Evolutionary conservation across 2,888 invertebrate genomes (phyloP).

Genomic region (Amphipoea oculea): DNA sequence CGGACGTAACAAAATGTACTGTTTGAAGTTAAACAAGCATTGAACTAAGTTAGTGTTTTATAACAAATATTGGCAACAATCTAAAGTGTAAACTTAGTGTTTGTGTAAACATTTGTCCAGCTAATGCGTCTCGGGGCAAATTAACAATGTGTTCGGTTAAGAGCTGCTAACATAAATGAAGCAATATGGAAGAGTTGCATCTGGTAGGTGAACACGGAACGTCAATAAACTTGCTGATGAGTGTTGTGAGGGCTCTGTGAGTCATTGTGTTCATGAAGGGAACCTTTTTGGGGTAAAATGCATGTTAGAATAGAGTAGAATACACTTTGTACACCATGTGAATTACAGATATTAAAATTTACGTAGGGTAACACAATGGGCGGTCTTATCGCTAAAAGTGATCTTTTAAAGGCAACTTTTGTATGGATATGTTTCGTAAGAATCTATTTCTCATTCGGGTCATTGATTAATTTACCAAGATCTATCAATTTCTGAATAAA

Average conservation of each 20-base stretch:
- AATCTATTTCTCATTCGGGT: background rate
- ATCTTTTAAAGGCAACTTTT: background rate
- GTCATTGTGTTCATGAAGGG: constrained; percentile 7
- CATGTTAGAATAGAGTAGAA: background rate
- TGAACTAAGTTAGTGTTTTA: constrained; percentile 49
- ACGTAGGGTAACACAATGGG: background rate
- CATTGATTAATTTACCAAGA: background rate
- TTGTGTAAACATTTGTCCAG: constrained; percentile 56
- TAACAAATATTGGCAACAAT: constrained; percentile 59
- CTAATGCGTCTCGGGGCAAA: constrained; percentile 61
- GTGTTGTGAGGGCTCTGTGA: constrained; percentile 8
- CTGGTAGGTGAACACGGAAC: constrained; percentile 31
- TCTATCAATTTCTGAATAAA: background rate
- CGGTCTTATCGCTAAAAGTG: background rate
- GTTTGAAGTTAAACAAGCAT: constrained; percentile 55
- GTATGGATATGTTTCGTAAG: background rate
- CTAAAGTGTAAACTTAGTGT: constrained; percentile 48
- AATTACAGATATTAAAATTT: background rate
- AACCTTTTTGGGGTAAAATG: background rate
- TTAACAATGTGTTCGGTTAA: constrained; percentile 55
- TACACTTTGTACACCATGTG: background rate
- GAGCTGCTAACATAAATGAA: constrained; percentile 49
- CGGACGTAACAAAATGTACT: constrained; percentile 50
- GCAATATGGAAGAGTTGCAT: constrained; percentile 53
- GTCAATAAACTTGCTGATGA: constrained; percentile 34